Evolutionary conservation across 2,113 vertebrate species (phyloP).

Genomic region (Macquaria ambigua): DNA sequence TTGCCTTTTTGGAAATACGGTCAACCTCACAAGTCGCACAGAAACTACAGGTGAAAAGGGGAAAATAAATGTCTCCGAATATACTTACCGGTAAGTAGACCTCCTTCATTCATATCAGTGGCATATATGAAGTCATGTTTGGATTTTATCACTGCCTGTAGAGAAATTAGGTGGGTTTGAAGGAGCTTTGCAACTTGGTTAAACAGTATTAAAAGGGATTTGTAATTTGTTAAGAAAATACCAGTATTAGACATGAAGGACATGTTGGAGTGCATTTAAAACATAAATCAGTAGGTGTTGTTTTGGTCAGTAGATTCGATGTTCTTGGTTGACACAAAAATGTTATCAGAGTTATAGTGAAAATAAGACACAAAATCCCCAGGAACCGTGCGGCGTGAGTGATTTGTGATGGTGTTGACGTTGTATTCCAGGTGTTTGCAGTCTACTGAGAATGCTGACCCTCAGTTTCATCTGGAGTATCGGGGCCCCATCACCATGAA

Average conservation of each 20-base stretch:
- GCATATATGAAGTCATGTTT: neutral
- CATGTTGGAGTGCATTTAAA: neutral
- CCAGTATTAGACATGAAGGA: neutral
- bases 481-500: slow-evolving; percentile 97
- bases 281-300: neutral
- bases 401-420: slow-evolving; percentile 16
- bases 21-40: slow-evolving; percentile 98
- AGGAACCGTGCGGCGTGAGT: neutral
- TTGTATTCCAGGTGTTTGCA: slow-evolving; percentile 90
- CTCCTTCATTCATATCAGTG: neutral
- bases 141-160: neutral
- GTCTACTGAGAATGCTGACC: slow-evolving; percentile 94
- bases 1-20: slow-evolving; percentile 98
- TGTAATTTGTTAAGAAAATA: neutral
- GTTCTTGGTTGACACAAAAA: slow-evolving; percentile 2
- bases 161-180: neutral
- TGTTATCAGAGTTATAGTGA: neutral
- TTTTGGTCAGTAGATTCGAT: neutral
- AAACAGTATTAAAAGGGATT: neutral
- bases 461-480: slow-evolving; percentile 94
- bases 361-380: slow-evolving; percentile 1
- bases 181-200: neutral
- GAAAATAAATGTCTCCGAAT: slow-evolving; percentile 97
- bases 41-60: slow-evolving; percentile 98
- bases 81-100: slow-evolving; percentile 91